Evolutionary conservation across 2,113 vertebrate genomes (phyloP), one percentile per base, ranked within the genome.

Genomic region (Callipepla californica): DNA sequence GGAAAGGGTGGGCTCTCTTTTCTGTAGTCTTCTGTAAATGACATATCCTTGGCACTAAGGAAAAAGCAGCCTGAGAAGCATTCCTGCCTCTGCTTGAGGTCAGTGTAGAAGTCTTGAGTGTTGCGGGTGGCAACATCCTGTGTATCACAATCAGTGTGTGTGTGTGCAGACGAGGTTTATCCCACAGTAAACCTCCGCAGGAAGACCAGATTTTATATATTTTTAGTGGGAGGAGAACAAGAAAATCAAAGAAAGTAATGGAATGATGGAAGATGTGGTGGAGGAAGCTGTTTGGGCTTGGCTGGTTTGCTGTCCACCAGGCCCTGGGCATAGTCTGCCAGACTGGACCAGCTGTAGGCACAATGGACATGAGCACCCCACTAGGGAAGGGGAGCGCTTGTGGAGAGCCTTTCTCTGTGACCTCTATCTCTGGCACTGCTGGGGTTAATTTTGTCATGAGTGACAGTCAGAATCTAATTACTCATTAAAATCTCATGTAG

Each of bases 261-360:
- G 34, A 30, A 44, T 80, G 76, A 85, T 68, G 72, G 76, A 81
- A 79, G 25, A 50, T 57, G 13, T 62, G 34, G 55, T 80, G 28
- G 59, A 72, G 42, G 32, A 19, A 74, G 7, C 78, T 87, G 8
- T 25, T 87, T 94, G 91, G 83, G 66, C 92, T 92, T 88, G 30
- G 36, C 47, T 70, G 62, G 8, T 85, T 67, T 75, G 19, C 75
- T 86, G 81, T 75, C 30, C 50, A 84, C 50, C 80, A 58, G 30
- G 62, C 55, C 78, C 82, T 92, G 92, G 70, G 94, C 77, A 91
- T 96, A 68, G 93, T 95, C 87, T 88, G 63, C 67, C 61, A 79
- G 81, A 18, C 20, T 55, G 47, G 45, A 42, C 42, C 63, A 93
- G 66, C 23, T 51, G 22, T 51, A 74, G 47, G 19, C 38, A 63